Percentiles rank a stretch among this genome's conserved stretches.
phyloP scores from a whole-genome alignment of 2,113 vertebrate genomes.

The Passerina amoena region DNA sequence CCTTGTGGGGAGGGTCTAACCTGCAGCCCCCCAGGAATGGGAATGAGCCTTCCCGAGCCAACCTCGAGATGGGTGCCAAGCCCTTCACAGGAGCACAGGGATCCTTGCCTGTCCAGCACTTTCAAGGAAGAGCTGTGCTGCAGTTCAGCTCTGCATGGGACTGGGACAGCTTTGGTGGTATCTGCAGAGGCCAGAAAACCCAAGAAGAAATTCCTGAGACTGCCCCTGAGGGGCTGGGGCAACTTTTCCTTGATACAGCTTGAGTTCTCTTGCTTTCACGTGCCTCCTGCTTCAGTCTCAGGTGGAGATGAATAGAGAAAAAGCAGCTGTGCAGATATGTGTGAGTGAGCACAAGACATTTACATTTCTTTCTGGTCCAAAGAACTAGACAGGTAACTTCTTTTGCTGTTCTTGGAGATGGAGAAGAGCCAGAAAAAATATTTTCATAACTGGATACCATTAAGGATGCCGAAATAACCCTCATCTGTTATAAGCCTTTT shows the following conservation, averaged over 20 bases:
- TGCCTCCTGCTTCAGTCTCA: neutral
- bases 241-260: neutral
- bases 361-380: neutral
- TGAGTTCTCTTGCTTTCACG: neutral
- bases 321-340: neutral
- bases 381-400: neutral
- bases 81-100: neutral
- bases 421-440: neutral
- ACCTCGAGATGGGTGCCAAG: neutral
- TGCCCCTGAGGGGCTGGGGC: neutral
- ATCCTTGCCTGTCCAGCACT: fast-evolving
- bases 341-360: neutral
- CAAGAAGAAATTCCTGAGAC: neutral
- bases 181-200: neutral
- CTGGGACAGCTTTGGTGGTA: neutral
- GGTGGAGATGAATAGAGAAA: neutral
- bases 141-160: fast-evolving
- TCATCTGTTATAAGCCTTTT: neutral
- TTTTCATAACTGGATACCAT: neutral
- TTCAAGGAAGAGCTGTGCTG: neutral
- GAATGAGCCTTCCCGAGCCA: fast-evolving
- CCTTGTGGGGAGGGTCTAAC: neutral
- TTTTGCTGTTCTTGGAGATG: neutral
- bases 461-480: neutral
- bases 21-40: neutral